Conservation (phyloP, 2,797 vertebrate species). For the Ctenopoma kingsleyae region DNA sequence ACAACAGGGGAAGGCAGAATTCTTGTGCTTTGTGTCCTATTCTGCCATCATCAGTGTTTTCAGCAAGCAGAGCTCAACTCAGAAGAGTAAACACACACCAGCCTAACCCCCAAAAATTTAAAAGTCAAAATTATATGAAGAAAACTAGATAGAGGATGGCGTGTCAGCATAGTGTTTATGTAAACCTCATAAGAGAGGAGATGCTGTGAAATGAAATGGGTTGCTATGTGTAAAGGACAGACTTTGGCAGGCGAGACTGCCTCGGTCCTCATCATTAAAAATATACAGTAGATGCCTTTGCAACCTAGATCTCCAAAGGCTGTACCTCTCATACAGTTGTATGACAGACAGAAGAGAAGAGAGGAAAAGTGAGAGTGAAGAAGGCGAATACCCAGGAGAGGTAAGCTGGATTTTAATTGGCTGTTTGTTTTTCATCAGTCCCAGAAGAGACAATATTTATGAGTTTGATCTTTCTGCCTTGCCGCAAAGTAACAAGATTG, state of each 20-base stretch:
- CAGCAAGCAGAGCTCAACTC: slow-evolving; percentile 30
- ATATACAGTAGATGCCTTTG: slow-evolving; percentile 52
- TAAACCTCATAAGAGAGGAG: slow-evolving; percentile 38
- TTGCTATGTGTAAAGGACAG: slow-evolving; percentile 36
- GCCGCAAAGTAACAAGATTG: slow-evolving; percentile 64
- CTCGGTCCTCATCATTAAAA: slow-evolving; percentile 71
- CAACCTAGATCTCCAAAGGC: slow-evolving; percentile 69
- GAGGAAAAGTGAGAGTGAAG: slow-evolving; percentile 31
- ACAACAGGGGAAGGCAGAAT: slow-evolving; percentile 50
- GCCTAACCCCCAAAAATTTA: slow-evolving; percentile 36
- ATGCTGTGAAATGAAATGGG: slow-evolving; percentile 12
- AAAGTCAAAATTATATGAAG: slow-evolving; percentile 54
- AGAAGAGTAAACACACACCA: slow-evolving; percentile 35
- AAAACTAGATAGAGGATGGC: slow-evolving; percentile 36
- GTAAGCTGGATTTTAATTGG: slow-evolving; percentile 80
- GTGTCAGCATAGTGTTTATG: slow-evolving; percentile 51
- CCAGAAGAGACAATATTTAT: slow-evolving; percentile 84
- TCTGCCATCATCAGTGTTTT: slow-evolving; percentile 50
- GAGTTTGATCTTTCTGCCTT: slow-evolving; percentile 81
- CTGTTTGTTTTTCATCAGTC: slow-evolving; percentile 83
- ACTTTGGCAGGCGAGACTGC: slow-evolving; percentile 37
- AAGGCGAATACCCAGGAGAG: slow-evolving; percentile 35
- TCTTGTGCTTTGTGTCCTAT: slow-evolving; percentile 42
- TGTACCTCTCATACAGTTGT: slow-evolving; percentile 21
- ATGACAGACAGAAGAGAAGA: slow-evolving; percentile 43